Evolutionary conservation across 2,888 invertebrate genomes (phyloP).

Genomic region (Bimastos eiseni): DNA sequence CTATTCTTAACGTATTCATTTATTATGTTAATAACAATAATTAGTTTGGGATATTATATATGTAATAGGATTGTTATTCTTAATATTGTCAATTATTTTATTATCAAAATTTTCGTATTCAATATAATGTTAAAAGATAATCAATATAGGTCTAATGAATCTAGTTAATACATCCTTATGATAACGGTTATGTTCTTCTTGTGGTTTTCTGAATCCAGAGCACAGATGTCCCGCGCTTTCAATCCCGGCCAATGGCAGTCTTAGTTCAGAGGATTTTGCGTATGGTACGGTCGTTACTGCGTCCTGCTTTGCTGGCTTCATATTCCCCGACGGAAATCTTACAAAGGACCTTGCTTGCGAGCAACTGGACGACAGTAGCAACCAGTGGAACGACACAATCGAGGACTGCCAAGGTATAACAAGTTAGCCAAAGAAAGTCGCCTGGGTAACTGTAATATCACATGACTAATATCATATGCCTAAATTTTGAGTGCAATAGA

Average conservation of each 20-base stretch:
- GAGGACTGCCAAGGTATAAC: neutral
- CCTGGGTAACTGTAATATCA: too few relatives aligned
- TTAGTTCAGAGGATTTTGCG: neutral
- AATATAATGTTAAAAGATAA: too few relatives aligned
- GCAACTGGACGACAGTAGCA: neutral
- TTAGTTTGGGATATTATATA: too few relatives aligned
- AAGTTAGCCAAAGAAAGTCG: neutral
- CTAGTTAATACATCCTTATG: neutral
- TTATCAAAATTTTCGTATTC: too few relatives aligned
- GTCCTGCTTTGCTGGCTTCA: neutral
- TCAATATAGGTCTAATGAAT: neutral
- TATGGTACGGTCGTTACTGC: neutral
- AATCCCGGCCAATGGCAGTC: neutral
- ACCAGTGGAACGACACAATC: slow-evolving; percentile 8
- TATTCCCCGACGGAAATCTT: neutral
- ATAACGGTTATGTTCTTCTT: neutral
- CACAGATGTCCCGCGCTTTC: neutral
- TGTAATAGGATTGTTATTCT: too few relatives aligned
- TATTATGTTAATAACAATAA: too few relatives aligned
- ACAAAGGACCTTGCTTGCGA: neutral
- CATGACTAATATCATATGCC: too few relatives aligned
- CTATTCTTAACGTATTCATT: too few relatives aligned
- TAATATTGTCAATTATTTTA: too few relatives aligned
- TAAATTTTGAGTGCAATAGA: too few relatives aligned
- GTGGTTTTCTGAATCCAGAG: neutral